Conservation (phyloP, 2,113 vertebrate genomes). For the Theristicus caerulescens region DNA sequence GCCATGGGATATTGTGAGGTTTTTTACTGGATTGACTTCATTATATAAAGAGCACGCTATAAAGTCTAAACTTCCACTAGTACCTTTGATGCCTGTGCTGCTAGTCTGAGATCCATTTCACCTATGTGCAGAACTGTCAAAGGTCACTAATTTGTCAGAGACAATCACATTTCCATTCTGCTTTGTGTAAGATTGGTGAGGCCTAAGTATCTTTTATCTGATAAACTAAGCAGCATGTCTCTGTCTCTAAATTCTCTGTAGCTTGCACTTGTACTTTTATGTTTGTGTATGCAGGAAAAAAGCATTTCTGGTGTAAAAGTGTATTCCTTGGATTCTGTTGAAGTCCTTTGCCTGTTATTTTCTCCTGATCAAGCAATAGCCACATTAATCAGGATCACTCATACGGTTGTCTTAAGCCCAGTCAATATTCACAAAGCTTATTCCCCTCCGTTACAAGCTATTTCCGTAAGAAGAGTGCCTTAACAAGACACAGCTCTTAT, state of each 20-base stretch:
- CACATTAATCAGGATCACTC: not conserved
- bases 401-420: not conserved
- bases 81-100: not conserved
- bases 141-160: not conserved
- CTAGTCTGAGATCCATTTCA: not conserved
- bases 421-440: not conserved
- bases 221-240: not conserved
- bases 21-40: not conserved
- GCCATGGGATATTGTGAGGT: not conserved
- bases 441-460: not conserved
- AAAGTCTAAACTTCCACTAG: not conserved
- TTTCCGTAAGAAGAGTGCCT: not conserved
- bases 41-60: not conserved
- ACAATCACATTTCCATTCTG: not conserved
- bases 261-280: not conserved
- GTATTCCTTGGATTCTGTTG: not conserved
- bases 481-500: not conserved
- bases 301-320: not conserved
- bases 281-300: not conserved
- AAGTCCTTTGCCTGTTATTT: not conserved
- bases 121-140: not conserved
- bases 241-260: not conserved
- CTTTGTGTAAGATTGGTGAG: not conserved
- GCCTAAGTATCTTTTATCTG: not conserved
- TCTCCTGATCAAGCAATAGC: not conserved